Conservation (phyloP, 2,113 vertebrate species). For the Penelope pileata region DNA sequence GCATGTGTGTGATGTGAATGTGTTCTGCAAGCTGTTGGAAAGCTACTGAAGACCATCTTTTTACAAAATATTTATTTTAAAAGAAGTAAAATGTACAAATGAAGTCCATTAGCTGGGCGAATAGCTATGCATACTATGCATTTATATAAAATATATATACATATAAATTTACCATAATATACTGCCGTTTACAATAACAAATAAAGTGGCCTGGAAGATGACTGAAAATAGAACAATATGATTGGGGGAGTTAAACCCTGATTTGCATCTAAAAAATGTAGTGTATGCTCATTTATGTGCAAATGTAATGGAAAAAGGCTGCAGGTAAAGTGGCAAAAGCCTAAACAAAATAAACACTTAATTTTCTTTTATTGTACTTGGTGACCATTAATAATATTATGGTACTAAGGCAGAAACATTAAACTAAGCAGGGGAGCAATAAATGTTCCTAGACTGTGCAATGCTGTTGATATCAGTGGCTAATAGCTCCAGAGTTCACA, state of each 20-base stretch:
- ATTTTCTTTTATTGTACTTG: slow-evolving; percentile 81
- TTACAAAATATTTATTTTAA: not conserved
- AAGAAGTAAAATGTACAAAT: slow-evolving; percentile 13
- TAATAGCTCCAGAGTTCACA: slow-evolving; percentile 78
- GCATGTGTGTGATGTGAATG: not conserved
- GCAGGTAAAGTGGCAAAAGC: slow-evolving; percentile 78
- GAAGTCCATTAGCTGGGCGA: not conserved
- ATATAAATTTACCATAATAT: slow-evolving; percentile 50
- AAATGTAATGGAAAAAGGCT: slow-evolving; percentile 83
- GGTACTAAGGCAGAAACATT: slow-evolving; percentile 78
- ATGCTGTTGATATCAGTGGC: slow-evolving; percentile 77
- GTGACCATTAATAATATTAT: slow-evolving; percentile 80
- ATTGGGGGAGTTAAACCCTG: slow-evolving; percentile 71
- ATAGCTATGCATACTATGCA: slow-evolving; percentile 14
- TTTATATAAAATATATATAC: not conserved
- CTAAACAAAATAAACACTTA: slow-evolving; percentile 81
- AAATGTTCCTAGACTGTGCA: slow-evolving; percentile 75
- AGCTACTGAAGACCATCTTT: not conserved
- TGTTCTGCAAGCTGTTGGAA: not conserved
- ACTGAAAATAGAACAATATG: slow-evolving; percentile 76
- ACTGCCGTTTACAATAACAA: slow-evolving; percentile 33
- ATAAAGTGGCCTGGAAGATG: slow-evolving; percentile 55
- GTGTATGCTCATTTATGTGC: slow-evolving; percentile 79
- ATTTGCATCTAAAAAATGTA: slow-evolving; percentile 78
- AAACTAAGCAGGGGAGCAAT: slow-evolving; percentile 81